Conservation (phyloP, 2,888 invertebrate species). For the Oconnorella tubifera region DNA sequence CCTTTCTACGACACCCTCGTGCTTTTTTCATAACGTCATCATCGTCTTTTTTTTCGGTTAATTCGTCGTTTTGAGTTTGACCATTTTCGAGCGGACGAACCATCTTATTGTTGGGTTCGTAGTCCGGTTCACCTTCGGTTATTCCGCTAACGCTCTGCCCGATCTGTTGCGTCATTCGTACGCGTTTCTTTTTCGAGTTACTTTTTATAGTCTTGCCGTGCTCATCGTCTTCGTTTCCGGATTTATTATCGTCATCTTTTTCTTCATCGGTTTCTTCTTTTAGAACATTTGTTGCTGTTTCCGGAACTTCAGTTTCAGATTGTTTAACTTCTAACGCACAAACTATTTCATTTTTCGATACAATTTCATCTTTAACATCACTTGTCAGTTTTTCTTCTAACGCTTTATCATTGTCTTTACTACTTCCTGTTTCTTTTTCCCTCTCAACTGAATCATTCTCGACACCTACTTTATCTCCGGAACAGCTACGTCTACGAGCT, state of each 20-base stretch:
- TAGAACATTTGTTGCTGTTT: no score
- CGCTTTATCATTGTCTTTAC: background rate
- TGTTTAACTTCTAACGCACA: no score
- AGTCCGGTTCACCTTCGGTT: conserved; percentile 13
- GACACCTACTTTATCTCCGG: conserved; percentile 14
- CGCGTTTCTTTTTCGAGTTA: no score
- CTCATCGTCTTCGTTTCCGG: no score
- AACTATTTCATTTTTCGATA: no score
- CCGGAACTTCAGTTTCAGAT: no score
- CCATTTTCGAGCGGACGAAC: background rate
- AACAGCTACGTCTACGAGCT: no score
- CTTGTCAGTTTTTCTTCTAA: background rate
- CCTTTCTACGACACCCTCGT: background rate
- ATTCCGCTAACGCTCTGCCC: background rate
- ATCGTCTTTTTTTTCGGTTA: background rate
- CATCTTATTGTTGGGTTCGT: conserved; percentile 19
- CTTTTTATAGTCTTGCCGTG: no score
- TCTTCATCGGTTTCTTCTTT: no score
- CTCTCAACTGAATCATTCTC: conserved; percentile 5
- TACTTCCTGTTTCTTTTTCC: background rate
- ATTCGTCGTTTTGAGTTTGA: background rate
- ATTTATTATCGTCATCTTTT: no score
- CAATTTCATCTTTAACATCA: background rate
- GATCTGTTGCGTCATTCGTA: no score
- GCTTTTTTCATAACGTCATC: background rate